Conservation (phyloP, 2,113 vertebrate species). For the Bambusicola thoracicus region DNA sequence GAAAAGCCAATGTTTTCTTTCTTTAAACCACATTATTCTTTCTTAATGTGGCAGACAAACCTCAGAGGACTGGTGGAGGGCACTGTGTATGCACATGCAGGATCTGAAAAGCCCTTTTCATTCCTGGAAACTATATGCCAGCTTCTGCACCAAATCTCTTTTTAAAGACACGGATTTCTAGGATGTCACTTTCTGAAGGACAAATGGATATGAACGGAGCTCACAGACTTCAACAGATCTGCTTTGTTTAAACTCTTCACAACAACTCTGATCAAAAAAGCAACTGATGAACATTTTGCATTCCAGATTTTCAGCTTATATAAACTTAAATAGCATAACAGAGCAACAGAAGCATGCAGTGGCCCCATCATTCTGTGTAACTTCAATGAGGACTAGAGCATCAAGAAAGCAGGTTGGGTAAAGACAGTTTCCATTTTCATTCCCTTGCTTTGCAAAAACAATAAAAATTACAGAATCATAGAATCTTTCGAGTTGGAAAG, state of each 20-base stretch:
- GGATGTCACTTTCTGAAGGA: constrained; percentile 8
- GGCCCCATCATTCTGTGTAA: not conserved
- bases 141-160: not conserved
- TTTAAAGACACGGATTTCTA: not conserved
- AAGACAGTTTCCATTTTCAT: not conserved
- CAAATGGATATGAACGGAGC: not conserved
- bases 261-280: not conserved
- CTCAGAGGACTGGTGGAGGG: constrained; percentile 36
- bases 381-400: not conserved
- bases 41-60: constrained; percentile 22
- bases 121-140: not conserved
- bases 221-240: not conserved
- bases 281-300: not conserved
- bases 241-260: not conserved
- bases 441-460: not conserved
- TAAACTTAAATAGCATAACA: not conserved
- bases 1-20: not conserved
- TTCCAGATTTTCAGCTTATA: not conserved
- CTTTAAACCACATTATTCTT: constrained; percentile 8
- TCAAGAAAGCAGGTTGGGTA: not conserved
- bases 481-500: too few species aligned
- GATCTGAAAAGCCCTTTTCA: constrained; percentile 4
- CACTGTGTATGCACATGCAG: not conserved
- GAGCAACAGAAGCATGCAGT: not conserved
- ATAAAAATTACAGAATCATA: not conserved